Base-by-base conservation (phyloP, 2,797 vertebrate genomes). In the Lutjanus argentimaculatus region DNA sequence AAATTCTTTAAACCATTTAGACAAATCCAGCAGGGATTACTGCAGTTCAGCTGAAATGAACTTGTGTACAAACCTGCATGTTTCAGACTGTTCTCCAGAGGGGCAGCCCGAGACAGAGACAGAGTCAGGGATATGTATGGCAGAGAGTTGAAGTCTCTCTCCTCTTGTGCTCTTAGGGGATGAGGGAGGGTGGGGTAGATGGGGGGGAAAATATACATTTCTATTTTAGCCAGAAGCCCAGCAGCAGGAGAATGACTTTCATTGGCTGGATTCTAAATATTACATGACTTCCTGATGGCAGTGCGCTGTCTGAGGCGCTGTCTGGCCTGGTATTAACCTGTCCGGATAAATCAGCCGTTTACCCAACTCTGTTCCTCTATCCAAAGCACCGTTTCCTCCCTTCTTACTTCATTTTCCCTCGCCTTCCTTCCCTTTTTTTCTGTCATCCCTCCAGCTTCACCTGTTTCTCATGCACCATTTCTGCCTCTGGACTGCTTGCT, bases 281-380 rank as follows among this genome's bases (percentile, higher is more conserved):
- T 95, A 87, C 93, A 95, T 95, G 96, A 94, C 92, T 93, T 94
- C 91, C 91, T 96, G 95, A 94, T 95, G 93, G 91, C 82, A 88
- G 90, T 92, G 90, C 86, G 91, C 94, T 95, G 94, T 95, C 93
- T 90, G 84, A 93, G 91, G 90, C 90, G 48, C 93, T 93, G 93
- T 93, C 91, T 95, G 91, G 91, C 94, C 94, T 88, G 82, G 89
- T 95, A 95, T 94, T 94, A 94, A 94, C 95, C 95, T 97, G 96
- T 95, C 96, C 91, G 80, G 93, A 94, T 96, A 95, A 95, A 96
- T 97, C 95, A 95, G 88, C 86, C 86, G 59, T 89, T 89, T 90
- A 92, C 91, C 87, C 85, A 88, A 84, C 84, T 85, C 88, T 77
- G 72, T 80, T 74, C 85, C 63, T 70, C 76, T 56, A 61, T 79